Base-by-base conservation (phyloP, 92 coral and sea anemone species). In the Zoanthus sansibaricus region DNA sequence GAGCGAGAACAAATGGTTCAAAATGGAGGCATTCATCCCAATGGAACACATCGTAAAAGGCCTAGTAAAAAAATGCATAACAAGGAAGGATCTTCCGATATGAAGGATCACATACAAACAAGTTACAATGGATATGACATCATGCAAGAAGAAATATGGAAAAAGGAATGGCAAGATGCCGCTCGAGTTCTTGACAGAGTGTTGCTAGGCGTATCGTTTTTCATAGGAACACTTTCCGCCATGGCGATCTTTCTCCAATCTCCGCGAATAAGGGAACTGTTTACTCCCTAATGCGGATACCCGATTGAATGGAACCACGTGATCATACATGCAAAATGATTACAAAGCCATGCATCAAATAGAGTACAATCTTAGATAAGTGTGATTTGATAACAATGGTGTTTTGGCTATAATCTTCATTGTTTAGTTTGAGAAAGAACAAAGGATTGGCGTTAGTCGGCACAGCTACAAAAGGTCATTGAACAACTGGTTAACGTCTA, bases 121-220 rank as follows among this genome's bases (percentile, higher is more conserved):
- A 52, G 79, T 61, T 83, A 49, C 76, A 76, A 79, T 16, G 82
- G 85, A 7, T 88, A 73, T 6, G 95, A 94, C 20, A 48, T 73
- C 9, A 37, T 74, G 46, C 88, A 89, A 21, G 98, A 94, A 75
- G 98, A 94, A 16, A 68, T 94, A 46, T 88, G 91, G 84, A 79
- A 89, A 20, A 94, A 94, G 54, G 95, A 94, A 44, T 94, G 98
- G 98, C 95, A 94, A 67, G 98, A 94, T 54, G 95, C 98, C 18
- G 98, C 98, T 6, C 89, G 93, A 20, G 95, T 94, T 25, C 88
- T 94, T 33, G 98, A 94, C 86, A 90, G 98, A 11, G 92, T 94
- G 78, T 82, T 94, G 59, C 89, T 94, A n/a, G 92, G 90, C 54
- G 98, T 90, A 33, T 93, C 98, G 0, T 64, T 94, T 33, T 94